phyloP scores from a whole-genome alignment of 2,888 invertebrate genomes.

The Acanthosepion esculentum region DNA sequence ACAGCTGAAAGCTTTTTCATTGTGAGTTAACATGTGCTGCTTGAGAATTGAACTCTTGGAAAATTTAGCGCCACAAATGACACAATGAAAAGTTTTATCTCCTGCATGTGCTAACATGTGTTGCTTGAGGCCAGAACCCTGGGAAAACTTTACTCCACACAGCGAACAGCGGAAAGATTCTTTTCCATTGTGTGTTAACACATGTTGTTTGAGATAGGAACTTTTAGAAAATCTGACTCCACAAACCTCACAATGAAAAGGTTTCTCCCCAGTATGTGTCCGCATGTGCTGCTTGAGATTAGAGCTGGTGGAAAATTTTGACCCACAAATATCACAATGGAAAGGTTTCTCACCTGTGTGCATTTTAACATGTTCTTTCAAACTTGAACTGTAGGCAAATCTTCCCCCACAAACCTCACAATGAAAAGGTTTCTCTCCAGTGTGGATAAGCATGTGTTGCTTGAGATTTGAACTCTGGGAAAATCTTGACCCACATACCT shows the following conservation, averaged over 20 bases:
- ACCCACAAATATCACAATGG: neutral
- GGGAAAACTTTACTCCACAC: neutral
- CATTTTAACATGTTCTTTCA: neutral
- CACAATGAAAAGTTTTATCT: neutral
- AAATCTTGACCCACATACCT: neutral
- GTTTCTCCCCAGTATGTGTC: neutral
- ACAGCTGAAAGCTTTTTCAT: neutral
- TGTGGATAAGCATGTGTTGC: neutral
- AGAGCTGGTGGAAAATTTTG: neutral
- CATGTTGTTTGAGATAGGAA: neutral
- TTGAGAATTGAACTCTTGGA: neutral
- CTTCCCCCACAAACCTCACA: neutral
- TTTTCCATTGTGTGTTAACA: neutral
- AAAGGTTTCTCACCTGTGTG: neutral
- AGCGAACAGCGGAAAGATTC: neutral
- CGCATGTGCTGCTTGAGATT: neutral
- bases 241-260: neutral
- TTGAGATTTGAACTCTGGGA: conserved; percentile 18
- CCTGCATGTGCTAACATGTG: neutral
- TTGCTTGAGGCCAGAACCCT: neutral
- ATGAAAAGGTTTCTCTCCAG: neutral
- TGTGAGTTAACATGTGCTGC: neutral
- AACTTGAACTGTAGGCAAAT: neutral
- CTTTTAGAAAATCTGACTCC: neutral
- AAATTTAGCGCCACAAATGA: neutral